Base-by-base conservation (phyloP, 2,113 vertebrate species). In the Gobio gobio region DNA sequence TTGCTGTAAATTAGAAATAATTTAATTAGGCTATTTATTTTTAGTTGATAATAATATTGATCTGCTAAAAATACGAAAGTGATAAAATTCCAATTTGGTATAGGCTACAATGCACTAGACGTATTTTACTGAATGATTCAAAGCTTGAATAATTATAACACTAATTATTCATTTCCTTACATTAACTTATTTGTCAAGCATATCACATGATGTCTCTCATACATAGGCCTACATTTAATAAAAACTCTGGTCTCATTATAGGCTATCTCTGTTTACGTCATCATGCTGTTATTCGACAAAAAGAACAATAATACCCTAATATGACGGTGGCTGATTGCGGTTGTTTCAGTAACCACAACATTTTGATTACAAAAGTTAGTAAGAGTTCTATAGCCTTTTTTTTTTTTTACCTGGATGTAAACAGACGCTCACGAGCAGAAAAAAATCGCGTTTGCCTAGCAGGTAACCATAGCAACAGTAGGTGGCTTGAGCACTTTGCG, bases 401-500 rank as follows among this genome's bases (percentile, higher is more conserved):
- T 10, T 10, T 5, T 3, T 3, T 45, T 47, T 47, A 49, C 72
- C 22, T 49, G 72, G 13, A 74, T 9, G 13, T 74, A 74, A 74
- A 73, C 66, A 70, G 66, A 70, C 43, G 20, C 22, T 47, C 22
- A 68, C 5, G 64, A 68, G 20, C 29, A 74, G 10, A 47, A 45
- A n/a, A 4, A 33, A 5, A 56, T 20, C 20, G 40, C 40, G 12
- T 47, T 47, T 4, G n/a, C 12, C n/a, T 47, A 16, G 22, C 43
- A 74, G 72, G 72, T 49, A 74, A 74, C 72, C 72, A 74, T 74
- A 49, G 72, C 72, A 74, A 74, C 72, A 49, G n/a, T 8, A 14
- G 70, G 10, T 22, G 12, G 43, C 43, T 49, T 26, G 70, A 43
- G 36, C 10, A n/a, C 33, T 70, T 70, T 43, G 66, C 10, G 1